phyloP scores from a whole-genome alignment of 2,888 invertebrate genomes.

The Cosmia trapezina region DNA sequence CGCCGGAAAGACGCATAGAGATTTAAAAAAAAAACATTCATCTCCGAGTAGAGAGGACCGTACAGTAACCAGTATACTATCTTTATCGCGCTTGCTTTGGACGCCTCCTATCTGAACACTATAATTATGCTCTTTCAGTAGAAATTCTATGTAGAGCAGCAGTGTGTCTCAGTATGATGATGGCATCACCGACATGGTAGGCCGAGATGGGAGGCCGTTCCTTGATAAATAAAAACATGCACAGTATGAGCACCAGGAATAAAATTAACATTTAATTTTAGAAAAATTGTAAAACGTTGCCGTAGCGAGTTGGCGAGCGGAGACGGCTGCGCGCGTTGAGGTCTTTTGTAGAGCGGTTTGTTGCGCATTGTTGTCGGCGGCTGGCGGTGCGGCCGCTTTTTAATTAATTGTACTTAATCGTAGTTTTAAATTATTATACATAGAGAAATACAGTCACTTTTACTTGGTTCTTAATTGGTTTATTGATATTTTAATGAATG shows the following conservation, averaged over 20 bases:
- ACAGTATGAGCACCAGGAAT: neutral
- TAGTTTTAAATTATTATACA: neutral
- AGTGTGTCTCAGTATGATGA: neutral
- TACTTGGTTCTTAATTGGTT: too few species aligned
- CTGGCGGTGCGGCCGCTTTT: too few species aligned
- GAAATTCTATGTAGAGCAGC: neutral
- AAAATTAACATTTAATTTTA: neutral
- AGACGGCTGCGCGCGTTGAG: slow-evolving; percentile 76
- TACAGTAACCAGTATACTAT: too few species aligned
- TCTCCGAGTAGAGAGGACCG: too few species aligned
- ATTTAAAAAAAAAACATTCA: too few species aligned
- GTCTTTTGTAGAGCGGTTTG: slow-evolving; percentile 70
- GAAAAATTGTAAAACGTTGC: neutral
- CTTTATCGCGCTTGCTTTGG: too few species aligned
- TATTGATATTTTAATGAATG: neutral
- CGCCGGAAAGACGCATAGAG: too few species aligned
- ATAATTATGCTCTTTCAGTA: too few species aligned
- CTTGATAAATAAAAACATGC: neutral
- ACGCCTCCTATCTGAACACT: too few species aligned
- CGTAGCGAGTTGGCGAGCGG: neutral
- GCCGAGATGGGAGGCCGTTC: too few species aligned
- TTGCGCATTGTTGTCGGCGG: too few species aligned
- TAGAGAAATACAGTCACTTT: neutral
- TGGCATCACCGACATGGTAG: too few species aligned
- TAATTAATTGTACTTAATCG: neutral